These are phyloP conservation scores for Shargacucullia verbasci DNA, from an alignment of 2,888 invertebrate species.

Conservation along the genomic window DNA sequence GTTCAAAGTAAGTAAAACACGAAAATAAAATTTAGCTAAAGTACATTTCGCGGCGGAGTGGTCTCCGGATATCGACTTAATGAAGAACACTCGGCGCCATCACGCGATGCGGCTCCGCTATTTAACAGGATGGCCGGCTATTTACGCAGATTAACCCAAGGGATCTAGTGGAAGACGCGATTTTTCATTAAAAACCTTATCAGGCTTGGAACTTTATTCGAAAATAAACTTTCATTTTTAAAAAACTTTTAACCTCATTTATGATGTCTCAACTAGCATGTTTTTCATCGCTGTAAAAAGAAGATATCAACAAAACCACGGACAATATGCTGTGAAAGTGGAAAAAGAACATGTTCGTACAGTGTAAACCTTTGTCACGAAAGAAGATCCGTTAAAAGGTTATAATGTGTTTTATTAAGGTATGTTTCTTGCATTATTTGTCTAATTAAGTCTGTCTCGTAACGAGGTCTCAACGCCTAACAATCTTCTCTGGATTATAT, in stretches of 20 bases:
- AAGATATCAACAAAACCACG: too few relatives aligned
- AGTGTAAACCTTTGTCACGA: too few relatives aligned
- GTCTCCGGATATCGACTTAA: constrained; percentile 73
- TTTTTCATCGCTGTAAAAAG: background rate
- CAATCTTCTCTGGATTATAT: constrained; percentile 26
- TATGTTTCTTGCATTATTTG: background rate
- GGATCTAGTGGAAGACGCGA: constrained; percentile 66
- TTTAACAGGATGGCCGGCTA: constrained; percentile 71
- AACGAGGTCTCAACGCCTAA: constrained; percentile 14
- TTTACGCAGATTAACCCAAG: constrained; percentile 70
- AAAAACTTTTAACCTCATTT: background rate
- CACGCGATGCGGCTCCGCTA: constrained; percentile 68
- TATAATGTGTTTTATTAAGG: constrained; percentile 3
- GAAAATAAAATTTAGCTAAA: constrained; percentile 43
- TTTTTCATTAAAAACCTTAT: constrained; percentile 71
- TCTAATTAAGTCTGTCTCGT: constrained; percentile 1
- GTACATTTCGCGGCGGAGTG: constrained; percentile 57
- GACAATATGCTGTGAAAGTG: too few relatives aligned
- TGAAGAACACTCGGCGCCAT: constrained; percentile 73
- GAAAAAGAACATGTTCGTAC: too few relatives aligned
- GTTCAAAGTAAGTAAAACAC: constrained; percentile 30
- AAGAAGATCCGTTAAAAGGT: background rate
- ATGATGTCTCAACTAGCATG: constrained; percentile 20
- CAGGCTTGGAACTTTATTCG: constrained; percentile 57
- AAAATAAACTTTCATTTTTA: constrained; percentile 43